phyloP scores from a whole-genome alignment of 2,888 invertebrate species.

The Morpho helenor region DNA sequence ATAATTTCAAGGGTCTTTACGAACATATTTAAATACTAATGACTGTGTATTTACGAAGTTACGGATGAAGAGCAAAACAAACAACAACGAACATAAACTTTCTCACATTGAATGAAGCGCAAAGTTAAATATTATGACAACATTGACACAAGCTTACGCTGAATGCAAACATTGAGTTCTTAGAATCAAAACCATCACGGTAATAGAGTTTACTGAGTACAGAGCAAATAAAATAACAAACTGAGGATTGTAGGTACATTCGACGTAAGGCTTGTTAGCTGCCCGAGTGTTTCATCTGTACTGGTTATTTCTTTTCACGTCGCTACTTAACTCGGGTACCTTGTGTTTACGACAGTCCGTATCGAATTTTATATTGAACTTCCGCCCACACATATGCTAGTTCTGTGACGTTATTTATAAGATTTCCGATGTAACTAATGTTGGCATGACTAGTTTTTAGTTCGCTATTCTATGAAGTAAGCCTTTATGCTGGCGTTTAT shows the following conservation, averaged over 20 bases:
- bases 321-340: constrained; percentile 44
- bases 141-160: constrained; percentile 63
- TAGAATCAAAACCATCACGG: constrained; percentile 70
- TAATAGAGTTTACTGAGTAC: constrained; percentile 71
- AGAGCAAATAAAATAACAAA: constrained; percentile 73
- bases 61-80: constrained; percentile 47
- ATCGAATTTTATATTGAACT: constrained; percentile 40
- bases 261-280: constrained; percentile 37
- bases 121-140: constrained; percentile 66
- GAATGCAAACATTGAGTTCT: constrained; percentile 67
- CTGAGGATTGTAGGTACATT: constrained; percentile 23
- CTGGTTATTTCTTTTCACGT: constrained; percentile 53
- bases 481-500: constrained; percentile 7
- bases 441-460: constrained; percentile 5
- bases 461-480: constrained; percentile 9
- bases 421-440: constrained; percentile 19
- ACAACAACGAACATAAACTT: constrained; percentile 38
- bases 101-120: constrained; percentile 31
- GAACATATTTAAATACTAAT: constrained; percentile 29
- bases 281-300: constrained; percentile 39
- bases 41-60: constrained; percentile 32
- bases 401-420: constrained; percentile 18
- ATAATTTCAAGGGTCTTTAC: constrained; percentile 1
- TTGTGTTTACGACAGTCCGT: constrained; percentile 46
- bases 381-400: constrained; percentile 24